phyloP scores from a whole-genome alignment of 2,888 invertebrate species.

The Eupithecia tripunctaria region DNA sequence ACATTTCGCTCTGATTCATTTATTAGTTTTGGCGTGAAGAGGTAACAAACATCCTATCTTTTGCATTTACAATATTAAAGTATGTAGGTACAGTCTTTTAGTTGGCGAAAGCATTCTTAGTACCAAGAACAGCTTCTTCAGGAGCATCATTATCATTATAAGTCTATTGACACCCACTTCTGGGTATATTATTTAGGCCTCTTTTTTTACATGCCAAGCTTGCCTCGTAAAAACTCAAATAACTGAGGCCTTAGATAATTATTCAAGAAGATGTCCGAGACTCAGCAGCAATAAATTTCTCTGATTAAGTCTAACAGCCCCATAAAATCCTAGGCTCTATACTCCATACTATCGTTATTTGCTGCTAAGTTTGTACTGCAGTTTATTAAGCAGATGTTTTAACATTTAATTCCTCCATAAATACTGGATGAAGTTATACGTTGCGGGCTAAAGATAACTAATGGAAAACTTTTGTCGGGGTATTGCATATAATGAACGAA shows the following conservation, averaged over 20 bases:
- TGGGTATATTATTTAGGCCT: background rate
- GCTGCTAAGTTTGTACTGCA: background rate
- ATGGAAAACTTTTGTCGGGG: background rate
- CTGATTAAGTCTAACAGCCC: slow-evolving; percentile 31
- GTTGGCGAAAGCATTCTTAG: background rate
- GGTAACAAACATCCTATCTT: background rate
- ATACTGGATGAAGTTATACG: background rate
- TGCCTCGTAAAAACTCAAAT: background rate
- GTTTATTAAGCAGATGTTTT: slow-evolving; percentile 9
- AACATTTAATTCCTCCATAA: background rate
- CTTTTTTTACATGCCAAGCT: background rate
- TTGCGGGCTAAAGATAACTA: background rate
- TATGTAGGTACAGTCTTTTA: background rate
- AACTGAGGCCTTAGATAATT: slow-evolving; percentile 17
- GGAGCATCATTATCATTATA: background rate
- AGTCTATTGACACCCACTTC: background rate
- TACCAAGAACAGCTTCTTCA: background rate
- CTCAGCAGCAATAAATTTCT: slow-evolving; percentile 27
- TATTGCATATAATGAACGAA: background rate
- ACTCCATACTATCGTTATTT: background rate
- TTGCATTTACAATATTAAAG: background rate
- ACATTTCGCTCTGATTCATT: background rate
- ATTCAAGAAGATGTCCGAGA: slow-evolving; percentile 32
- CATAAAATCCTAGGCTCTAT: slow-evolving; percentile 9
- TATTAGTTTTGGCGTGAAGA: background rate